Evolutionary conservation across 2,888 invertebrate genomes (phyloP), one percentile per base, ranked within the genome.

Genomic region (Malacosoma neustria): DNA sequence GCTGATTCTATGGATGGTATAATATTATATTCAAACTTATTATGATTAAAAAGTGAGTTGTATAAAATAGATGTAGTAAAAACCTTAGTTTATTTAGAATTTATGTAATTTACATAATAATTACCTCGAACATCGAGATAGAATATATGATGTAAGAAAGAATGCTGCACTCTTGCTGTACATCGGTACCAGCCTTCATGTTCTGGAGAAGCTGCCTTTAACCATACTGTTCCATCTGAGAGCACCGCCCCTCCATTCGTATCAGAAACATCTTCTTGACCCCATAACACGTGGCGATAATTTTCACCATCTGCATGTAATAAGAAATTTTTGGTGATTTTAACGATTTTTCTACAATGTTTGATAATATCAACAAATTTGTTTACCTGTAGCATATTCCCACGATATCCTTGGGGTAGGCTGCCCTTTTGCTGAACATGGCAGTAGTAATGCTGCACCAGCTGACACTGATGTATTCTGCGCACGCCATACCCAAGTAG

Each of bases 171-270:
- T 40, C 91, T 88, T 1, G 95, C 94, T 38, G 93, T 91, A 60
- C 96, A 96, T 49, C 95, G 88, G 67, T 95, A 96, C 86, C 92
- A 92, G 29, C 96, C 95, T 65, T 94, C 94, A 54, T 93, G 92
- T 48, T 91, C 89, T 6, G 93, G 89, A n/a, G 89, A 89, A 2
- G 92, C 91, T 4, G 91, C 87, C 49, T 90, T 89, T 1, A 94
- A 87, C 81, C 91, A 89, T 32, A 94, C 79, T 1, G 94, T 93
- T 14, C 93, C 93, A 61, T 93, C 93, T 3, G 90, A 87, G 41
- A 92, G 76, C 33, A 89, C 77, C 1, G 88, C 85, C 4, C 89
- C 87, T 32, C 89, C 86, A 34, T 82, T 87, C 9, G 84, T 77
- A 34, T 88, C 84, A 0, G 65, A 51, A 0, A 65, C 45, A 6